phyloP scores from a whole-genome alignment of 2,797 vertebrate genomes.

The Poecilia picta region DNA sequence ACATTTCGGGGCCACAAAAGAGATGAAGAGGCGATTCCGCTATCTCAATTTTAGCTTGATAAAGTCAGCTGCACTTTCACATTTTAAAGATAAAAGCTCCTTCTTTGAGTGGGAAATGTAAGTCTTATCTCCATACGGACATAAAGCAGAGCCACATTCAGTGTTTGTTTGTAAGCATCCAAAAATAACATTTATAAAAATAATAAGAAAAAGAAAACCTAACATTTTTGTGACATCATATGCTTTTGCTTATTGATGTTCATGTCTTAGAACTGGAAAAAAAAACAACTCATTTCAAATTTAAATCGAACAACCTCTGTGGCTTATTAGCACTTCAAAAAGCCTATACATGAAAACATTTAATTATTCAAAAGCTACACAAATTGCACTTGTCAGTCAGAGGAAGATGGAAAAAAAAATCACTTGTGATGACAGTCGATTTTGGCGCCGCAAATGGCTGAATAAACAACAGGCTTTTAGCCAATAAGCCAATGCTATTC shows the following conservation, averaged over 20 bases:
- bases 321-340: constrained; percentile 6
- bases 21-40: constrained; percentile 13
- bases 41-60: constrained; percentile 18
- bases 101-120: constrained; percentile 28
- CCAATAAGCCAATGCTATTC: constrained; percentile 23
- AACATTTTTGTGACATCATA: not conserved
- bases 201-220: not conserved
- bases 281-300: not conserved
- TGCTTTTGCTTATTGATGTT: not conserved
- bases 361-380: constrained; percentile 6
- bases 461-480: constrained; percentile 61
- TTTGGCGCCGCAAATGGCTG: constrained; percentile 53
- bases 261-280: not conserved
- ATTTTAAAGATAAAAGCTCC: constrained; percentile 34
- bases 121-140: constrained; percentile 33
- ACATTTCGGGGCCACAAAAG: constrained; percentile 6
- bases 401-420: constrained; percentile 18
- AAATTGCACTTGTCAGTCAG: constrained; percentile 20
- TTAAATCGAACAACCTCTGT: constrained; percentile 6
- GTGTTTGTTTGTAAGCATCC: not conserved
- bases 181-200: constrained; percentile 10
- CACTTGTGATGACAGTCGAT: constrained; percentile 45
- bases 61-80: constrained; percentile 23
- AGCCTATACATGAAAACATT: not conserved
- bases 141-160: constrained; percentile 18